Conservation (phyloP, 2,113 vertebrate species). For the Protobothrops flavoviridis region DNA sequence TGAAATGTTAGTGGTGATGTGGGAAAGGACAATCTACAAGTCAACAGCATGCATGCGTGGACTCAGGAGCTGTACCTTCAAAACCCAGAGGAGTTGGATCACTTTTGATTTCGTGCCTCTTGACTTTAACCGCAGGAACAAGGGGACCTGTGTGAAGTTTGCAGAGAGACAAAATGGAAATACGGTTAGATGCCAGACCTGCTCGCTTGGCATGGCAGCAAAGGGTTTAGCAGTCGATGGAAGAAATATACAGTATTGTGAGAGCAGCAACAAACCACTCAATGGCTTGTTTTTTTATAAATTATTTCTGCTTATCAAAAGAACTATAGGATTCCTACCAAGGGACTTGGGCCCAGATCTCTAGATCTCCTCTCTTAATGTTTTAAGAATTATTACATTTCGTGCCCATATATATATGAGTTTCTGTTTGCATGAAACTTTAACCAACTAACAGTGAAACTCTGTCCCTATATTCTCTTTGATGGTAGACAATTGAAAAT, state of each 20-base stretch:
- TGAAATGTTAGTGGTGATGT: slow-evolving; percentile 12
- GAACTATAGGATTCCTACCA: neutral
- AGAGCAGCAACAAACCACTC: neutral
- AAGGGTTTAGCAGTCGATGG: neutral
- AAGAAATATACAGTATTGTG: neutral
- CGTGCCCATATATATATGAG: neutral
- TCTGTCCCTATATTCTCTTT: neutral
- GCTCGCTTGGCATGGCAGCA: neutral
- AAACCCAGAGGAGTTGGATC: slow-evolving; percentile 91
- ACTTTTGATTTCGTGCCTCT: slow-evolving; percentile 93
- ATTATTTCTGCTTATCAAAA: neutral
- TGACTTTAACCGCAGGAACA: slow-evolving; percentile 84
- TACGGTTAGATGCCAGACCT: slow-evolving; percentile 22
- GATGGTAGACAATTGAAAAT: neutral
- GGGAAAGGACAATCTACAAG: slow-evolving; percentile 40
- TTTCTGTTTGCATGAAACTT: neutral
- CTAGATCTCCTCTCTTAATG: neutral
- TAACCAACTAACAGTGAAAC: neutral
- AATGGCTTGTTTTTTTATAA: neutral
- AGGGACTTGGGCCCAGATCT: neutral
- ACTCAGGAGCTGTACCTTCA: slow-evolving; percentile 81
- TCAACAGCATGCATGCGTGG: slow-evolving; percentile 65
- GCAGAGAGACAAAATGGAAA: slow-evolving; percentile 62
- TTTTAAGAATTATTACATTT: neutral
- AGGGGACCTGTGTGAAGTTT: slow-evolving; percentile 81